A percentile compares a stretch with the other conserved stretches of the same genome.
phyloP scores from a whole-genome alignment of 2,888 invertebrate genomes.

The Drosophila quinaria region DNA sequence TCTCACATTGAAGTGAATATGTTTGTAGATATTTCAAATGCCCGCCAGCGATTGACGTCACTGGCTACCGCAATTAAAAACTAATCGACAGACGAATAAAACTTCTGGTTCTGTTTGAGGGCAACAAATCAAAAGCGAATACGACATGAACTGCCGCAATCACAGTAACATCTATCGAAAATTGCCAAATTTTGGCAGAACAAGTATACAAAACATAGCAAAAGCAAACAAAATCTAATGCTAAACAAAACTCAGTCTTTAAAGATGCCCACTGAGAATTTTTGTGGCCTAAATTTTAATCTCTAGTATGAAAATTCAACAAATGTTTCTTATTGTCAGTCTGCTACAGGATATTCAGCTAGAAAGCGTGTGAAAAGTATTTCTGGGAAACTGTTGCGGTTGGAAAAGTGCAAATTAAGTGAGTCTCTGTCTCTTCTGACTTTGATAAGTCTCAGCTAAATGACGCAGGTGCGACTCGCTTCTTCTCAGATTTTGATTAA shows the following conservation, averaged over 20 bases:
- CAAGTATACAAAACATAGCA: constrained; percentile 19
- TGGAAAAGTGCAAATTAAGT: constrained; percentile 18
- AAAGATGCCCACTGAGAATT: constrained; percentile 19
- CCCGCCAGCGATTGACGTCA: constrained; percentile 66
- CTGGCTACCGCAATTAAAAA: constrained; percentile 68
- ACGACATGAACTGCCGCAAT: constrained; percentile 48
- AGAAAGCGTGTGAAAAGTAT: constrained; percentile 7
- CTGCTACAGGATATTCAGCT: background rate
- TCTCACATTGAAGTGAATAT: constrained; percentile 48
- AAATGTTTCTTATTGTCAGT: background rate
- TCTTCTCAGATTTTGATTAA: constrained; percentile 30
- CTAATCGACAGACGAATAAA: constrained; percentile 63
- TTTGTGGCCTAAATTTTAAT: background rate
- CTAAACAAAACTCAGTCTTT: background rate
- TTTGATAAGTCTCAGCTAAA: constrained; percentile 7
- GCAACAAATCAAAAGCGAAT: constrained; percentile 71
- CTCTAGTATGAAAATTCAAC: background rate
- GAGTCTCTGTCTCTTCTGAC: constrained; percentile 1
- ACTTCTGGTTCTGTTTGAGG: constrained; percentile 27
- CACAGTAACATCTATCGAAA: constrained; percentile 30
- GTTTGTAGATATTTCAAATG: constrained; percentile 49
- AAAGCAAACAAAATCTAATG: constrained; percentile 16
- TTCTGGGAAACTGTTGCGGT: constrained; percentile 23
- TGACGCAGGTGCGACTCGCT: constrained; percentile 33
- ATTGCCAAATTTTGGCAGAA: constrained; percentile 37